Conservation (phyloP, 2,113 vertebrate species). For the Okapia johnstoni region DNA sequence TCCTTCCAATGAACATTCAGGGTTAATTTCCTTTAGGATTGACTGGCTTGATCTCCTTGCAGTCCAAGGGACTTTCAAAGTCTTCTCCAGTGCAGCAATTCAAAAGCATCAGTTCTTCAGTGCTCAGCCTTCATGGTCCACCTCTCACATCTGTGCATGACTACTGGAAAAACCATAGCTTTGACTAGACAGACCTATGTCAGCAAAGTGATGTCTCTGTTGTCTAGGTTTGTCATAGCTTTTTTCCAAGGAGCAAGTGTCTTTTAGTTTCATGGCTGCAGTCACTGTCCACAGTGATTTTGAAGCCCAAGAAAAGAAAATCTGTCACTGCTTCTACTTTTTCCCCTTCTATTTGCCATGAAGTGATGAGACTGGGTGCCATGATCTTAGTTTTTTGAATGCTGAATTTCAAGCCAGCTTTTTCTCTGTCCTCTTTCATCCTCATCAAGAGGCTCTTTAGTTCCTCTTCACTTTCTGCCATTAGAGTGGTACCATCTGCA, state of each 20-base stretch:
- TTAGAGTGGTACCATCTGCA: neutral
- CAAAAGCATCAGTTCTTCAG: neutral
- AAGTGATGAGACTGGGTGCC: neutral
- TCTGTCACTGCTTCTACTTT: neutral
- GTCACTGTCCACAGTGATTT: neutral
- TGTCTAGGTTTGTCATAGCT: neutral
- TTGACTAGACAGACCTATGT: neutral
- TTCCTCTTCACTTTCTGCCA: neutral
- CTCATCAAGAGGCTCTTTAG: neutral
- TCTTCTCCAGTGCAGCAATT: neutral
- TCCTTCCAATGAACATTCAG: neutral
- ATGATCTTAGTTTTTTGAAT: neutral
- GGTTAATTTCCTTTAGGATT: neutral
- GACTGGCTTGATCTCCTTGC: neutral
- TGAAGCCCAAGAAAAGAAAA: neutral
- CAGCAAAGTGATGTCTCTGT: neutral
- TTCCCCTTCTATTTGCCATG: neutral
- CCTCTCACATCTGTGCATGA: neutral
- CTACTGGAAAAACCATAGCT: neutral
- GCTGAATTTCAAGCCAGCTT: neutral
- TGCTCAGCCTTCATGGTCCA: neutral
- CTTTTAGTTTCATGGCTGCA: neutral
- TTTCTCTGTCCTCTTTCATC: neutral
- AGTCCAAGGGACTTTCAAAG: neutral
- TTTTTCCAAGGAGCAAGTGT: neutral